These are phyloP conservation scores for Girardia tigrina DNA, from an alignment of 2,888 invertebrate species.

Conservation along the genomic window DNA sequence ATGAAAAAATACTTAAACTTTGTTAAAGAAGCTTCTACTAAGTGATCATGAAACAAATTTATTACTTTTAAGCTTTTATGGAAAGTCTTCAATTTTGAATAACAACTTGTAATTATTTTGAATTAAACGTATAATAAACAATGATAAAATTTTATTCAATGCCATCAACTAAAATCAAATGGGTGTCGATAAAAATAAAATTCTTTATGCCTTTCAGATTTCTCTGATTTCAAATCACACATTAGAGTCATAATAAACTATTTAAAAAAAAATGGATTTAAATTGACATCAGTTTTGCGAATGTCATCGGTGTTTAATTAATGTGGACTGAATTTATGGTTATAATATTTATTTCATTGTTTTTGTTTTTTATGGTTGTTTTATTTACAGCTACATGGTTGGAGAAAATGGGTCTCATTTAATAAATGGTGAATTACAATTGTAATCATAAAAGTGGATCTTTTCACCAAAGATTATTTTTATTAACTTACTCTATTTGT, in stretches of 20 bases:
- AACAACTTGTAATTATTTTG: too few species aligned
- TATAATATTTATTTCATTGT: slow-evolving; percentile 5
- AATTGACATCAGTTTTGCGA: background rate
- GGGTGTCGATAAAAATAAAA: background rate
- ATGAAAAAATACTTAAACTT: too few species aligned
- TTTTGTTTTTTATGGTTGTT: background rate
- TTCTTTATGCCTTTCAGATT: background rate
- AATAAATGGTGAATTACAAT: background rate
- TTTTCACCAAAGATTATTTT: background rate
- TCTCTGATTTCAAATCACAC: background rate
- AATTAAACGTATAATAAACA: too few species aligned
- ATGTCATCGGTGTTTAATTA: background rate
- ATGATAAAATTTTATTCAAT: background rate
- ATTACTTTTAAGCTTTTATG: too few species aligned
- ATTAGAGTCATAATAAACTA: background rate
- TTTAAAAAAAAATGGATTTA: background rate
- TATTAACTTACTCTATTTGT: background rate
- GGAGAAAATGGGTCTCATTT: slow-evolving; percentile 8
- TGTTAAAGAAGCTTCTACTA: too few species aligned
- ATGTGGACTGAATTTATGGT: background rate
- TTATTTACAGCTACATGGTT: slow-evolving; percentile 1
- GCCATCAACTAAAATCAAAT: background rate
- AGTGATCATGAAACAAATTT: too few species aligned
- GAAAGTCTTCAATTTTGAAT: too few species aligned
- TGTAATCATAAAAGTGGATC: slow-evolving; percentile 6